These are phyloP conservation scores for Proisotoma minuta DNA, from an alignment of 2,888 invertebrate genomes.

Conservation along the genomic window DNA sequence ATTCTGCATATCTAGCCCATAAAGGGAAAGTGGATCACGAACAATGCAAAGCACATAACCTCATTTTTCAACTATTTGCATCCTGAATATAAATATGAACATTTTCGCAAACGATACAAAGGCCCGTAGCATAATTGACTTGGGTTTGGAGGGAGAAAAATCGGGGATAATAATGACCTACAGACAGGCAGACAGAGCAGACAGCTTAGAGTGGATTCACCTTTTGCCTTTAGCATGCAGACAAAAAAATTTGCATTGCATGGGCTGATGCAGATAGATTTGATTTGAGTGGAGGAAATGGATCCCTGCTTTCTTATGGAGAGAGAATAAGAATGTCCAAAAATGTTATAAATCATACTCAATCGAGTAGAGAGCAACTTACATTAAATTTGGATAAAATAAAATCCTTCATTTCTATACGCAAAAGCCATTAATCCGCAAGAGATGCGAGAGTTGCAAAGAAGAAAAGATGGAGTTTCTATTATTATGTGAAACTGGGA, in stretches of 20 bases:
- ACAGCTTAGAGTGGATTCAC: too few species aligned
- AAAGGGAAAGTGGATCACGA: constrained; percentile 14
- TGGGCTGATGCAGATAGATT: too few species aligned
- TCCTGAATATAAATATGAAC: constrained; percentile 14
- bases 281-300: too few species aligned
- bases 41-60: neutral
- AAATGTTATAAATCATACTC: constrained; percentile 2
- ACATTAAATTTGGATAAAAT: neutral
- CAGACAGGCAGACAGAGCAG: too few species aligned
- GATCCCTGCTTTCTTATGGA: too few species aligned
- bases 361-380: neutral
- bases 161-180: neutral
- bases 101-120: neutral
- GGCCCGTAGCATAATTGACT: neutral
- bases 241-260: too few species aligned
- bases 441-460: too few species aligned
- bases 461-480: too few species aligned
- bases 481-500: too few species aligned
- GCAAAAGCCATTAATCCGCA: neutral
- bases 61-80: constrained; percentile 15
- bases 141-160: neutral
- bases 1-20: constrained; percentile 17
- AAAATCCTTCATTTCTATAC: neutral
- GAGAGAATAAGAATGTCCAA: too few species aligned
- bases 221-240: too few species aligned